phyloP scores from a whole-genome alignment of 2,113 vertebrate species.

The Larimichthys polyactis region DNA sequence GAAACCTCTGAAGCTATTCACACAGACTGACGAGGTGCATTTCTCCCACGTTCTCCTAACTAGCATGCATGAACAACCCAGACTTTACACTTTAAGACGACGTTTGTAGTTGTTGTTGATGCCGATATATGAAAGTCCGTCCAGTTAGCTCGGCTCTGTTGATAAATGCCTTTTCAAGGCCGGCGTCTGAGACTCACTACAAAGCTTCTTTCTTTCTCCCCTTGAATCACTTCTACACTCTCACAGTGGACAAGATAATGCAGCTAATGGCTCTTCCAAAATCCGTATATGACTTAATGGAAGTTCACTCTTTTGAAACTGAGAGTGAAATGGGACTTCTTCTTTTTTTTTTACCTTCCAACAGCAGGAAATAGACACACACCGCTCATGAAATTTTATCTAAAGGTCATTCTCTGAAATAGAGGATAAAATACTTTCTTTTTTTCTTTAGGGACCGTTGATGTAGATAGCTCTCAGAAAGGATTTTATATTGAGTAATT shows the following conservation, averaged over 20 bases:
- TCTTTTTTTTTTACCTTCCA: not conserved
- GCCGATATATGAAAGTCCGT: not conserved
- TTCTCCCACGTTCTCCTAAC: not conserved
- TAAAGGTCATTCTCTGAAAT: slow-evolving; percentile 37
- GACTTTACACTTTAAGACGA: not conserved
- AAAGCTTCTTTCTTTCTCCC: slow-evolving; percentile 41
- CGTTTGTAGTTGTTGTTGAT: not conserved
- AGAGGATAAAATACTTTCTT: not conserved
- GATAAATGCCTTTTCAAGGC: slow-evolving; percentile 26
- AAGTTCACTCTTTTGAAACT: slow-evolving; percentile 41
- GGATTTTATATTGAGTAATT: slow-evolving; percentile 13
- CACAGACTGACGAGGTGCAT: not conserved
- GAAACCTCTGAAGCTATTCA: not conserved
- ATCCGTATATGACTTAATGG: slow-evolving; percentile 31
- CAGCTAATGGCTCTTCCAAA: slow-evolving; percentile 45
- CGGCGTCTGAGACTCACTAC: slow-evolving; percentile 29
- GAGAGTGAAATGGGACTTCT: not conserved
- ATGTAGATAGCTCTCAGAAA: not conserved
- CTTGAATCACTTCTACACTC: slow-evolving; percentile 18
- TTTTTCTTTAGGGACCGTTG: not conserved
- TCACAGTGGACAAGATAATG: slow-evolving; percentile 23
- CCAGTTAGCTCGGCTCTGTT: not conserved
- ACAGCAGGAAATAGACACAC: slow-evolving; percentile 13
- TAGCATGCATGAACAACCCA: not conserved
- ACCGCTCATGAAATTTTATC: not conserved